A percentile compares a stretch with the other conserved stretches of the same genome.
Evolutionary conservation across 2,888 invertebrate species (phyloP).

Genomic region (Cyrtodaria siliqua): DNA sequence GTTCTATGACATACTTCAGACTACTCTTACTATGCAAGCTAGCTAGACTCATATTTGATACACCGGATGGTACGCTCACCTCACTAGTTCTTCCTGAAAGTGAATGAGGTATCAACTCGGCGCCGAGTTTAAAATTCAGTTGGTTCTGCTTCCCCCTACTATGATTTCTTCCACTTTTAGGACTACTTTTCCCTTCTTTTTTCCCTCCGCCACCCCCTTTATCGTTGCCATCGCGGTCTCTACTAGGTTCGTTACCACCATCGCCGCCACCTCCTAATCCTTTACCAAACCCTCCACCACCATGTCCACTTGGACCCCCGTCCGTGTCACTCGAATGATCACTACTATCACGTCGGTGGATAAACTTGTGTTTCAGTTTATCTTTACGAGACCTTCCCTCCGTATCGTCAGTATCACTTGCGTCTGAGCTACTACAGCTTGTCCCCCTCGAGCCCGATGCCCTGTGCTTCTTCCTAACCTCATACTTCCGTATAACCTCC

Average conservation of each 20-base stretch:
- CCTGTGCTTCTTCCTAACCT: constrained; percentile 88
- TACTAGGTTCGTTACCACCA: constrained; percentile 68
- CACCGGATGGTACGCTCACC: constrained; percentile 65
- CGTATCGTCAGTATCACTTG: constrained; percentile 91
- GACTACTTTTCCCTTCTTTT: constrained; percentile 66
- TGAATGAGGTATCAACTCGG: constrained; percentile 39
- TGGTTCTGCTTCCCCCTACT: constrained; percentile 63
- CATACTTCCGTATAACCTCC: constrained; percentile 85
- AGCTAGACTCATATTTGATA: constrained; percentile 70
- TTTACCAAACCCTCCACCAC: constrained; percentile 69
- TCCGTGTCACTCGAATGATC: constrained; percentile 86
- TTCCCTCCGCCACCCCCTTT: constrained; percentile 69
- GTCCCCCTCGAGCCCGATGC: constrained; percentile 89
- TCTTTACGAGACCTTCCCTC: constrained; percentile 81
- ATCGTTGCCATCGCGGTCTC: constrained; percentile 64
- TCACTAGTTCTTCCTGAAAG: constrained; percentile 62
- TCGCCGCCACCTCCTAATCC: constrained; percentile 68
- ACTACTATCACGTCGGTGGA: constrained; percentile 83
- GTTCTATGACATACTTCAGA: constrained; percentile 75
- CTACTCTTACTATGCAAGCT: constrained; percentile 72
- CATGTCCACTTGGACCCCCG: constrained; percentile 79
- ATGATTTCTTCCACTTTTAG: constrained; percentile 58
- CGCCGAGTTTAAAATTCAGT: constrained; percentile 43
- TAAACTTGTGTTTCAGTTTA: constrained; percentile 81
- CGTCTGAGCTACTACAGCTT: constrained; percentile 97